A percentile compares a stretch with the other conserved stretches of the same genome.
These are phyloP conservation scores for Rotaria sp. DNA, from an alignment of 2,888 invertebrate species.

Conservation along the genomic window DNA sequence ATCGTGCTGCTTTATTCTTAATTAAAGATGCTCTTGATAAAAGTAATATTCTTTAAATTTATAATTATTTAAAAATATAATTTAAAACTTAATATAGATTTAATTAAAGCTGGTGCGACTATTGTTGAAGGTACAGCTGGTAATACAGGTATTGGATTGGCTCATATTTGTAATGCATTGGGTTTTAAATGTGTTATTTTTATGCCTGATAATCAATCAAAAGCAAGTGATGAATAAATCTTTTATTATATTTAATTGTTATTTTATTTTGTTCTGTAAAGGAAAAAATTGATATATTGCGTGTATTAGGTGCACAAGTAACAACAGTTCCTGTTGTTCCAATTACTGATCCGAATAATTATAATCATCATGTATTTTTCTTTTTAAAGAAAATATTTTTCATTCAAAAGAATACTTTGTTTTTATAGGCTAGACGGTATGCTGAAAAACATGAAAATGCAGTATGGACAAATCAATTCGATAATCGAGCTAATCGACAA, in stretches of 20 bases:
- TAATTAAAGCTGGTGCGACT: constrained; percentile 50
- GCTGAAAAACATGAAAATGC: constrained; percentile 53
- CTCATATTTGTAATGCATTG: constrained; percentile 53
- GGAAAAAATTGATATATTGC: constrained; percentile 52
- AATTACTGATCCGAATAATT: constrained; percentile 52
- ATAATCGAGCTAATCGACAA: constrained; percentile 51
- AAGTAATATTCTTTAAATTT: constrained; percentile 43
- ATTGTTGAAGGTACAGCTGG: constrained; percentile 56
- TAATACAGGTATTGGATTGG: constrained; percentile 55
- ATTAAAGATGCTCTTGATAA: constrained; percentile 51
- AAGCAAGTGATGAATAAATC: constrained; percentile 43
- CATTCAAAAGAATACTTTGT: neutral
- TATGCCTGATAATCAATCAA: constrained; percentile 55
- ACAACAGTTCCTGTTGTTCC: constrained; percentile 51
- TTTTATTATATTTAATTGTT: neutral
- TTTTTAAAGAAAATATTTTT: neutral
- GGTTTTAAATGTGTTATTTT: constrained; percentile 55
- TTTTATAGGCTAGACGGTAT: constrained; percentile 47
- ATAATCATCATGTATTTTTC: constrained; percentile 49
- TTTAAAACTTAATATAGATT: constrained; percentile 43
- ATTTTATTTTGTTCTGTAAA: constrained; percentile 34
- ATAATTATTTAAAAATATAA: neutral
- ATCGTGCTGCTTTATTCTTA: constrained; percentile 52
- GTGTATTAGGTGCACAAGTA: constrained; percentile 52
- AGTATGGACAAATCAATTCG: constrained; percentile 56